Percentiles rank a stretch among this genome's conserved stretches.
These are phyloP conservation scores for Drosophila neonasuta DNA, from an alignment of 2,888 invertebrate genomes.

Conservation along the genomic window DNA sequence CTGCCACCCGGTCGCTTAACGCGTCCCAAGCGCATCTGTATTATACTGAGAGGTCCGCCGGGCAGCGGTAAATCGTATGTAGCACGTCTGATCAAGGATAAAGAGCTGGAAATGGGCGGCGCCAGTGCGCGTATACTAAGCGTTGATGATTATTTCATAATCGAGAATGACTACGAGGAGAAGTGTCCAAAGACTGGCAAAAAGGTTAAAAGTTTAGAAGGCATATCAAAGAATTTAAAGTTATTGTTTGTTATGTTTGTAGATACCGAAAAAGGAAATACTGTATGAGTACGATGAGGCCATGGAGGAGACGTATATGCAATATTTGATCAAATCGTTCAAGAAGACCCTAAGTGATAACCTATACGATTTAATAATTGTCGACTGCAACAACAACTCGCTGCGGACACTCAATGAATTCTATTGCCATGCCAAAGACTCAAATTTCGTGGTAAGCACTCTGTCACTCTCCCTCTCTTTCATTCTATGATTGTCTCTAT, in stretches of 20 bases:
- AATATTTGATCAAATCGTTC: conserved; percentile 92
- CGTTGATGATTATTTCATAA: conserved; percentile 97
- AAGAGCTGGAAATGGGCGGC: conserved; percentile 92
- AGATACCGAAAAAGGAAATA: conserved; percentile 83
- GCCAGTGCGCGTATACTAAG: conserved; percentile 95
- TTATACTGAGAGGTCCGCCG: conserved; percentile 95
- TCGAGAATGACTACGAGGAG: conserved; percentile 89
- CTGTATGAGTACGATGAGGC: conserved; percentile 91
- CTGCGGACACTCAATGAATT: conserved; percentile 92
- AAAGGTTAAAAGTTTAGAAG: conserved; percentile 67
- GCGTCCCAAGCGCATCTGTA: conserved; percentile 90
- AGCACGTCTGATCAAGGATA: conserved; percentile 92
- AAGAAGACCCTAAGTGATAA: conserved; percentile 95
- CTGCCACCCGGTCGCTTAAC: conserved; percentile 90
- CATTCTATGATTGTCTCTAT: background rate
- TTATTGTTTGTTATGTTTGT: background rate
- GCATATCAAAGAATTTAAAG: background rate
- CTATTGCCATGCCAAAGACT: conserved; percentile 90
- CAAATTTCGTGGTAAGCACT: conserved; percentile 80
- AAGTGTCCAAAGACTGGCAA: conserved; percentile 81
- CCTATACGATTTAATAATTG: conserved; percentile 95
- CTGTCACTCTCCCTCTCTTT: background rate
- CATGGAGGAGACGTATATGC: conserved; percentile 91
- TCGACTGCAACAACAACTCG: conserved; percentile 94
- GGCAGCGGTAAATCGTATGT: conserved; percentile 97